Percentiles rank a stretch among this genome's conserved stretches.
phyloP scores from a whole-genome alignment of 2,113 vertebrate genomes.

The Psophia crepitans region DNA sequence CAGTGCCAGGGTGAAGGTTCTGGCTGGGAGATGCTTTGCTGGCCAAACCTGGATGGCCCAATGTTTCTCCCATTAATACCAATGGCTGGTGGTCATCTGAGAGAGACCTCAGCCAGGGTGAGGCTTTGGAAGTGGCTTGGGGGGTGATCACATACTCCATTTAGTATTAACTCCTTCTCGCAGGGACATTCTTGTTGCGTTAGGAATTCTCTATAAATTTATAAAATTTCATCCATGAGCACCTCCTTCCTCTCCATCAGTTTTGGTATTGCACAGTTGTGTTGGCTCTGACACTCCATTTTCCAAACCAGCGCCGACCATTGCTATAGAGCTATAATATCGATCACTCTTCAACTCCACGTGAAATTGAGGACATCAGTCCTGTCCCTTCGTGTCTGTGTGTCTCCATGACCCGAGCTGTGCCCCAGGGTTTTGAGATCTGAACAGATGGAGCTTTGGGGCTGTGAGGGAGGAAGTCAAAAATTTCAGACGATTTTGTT shows the following conservation, averaged over 20 bases:
- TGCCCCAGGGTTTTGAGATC: neutral
- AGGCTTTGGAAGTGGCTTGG: neutral
- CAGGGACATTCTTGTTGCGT: too few species aligned
- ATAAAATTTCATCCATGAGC: fast-evolving
- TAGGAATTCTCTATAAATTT: neutral
- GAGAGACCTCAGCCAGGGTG: neutral
- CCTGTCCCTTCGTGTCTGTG: neutral
- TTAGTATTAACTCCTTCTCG: neutral
- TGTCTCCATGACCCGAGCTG: fast-evolving
- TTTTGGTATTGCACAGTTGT: neutral
- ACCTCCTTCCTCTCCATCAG: fast-evolving
- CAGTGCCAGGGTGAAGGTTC: fast-evolving
- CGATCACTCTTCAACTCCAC: neutral
- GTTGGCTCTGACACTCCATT: neutral
- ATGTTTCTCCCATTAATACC: fast-evolving
- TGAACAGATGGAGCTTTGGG: neutral
- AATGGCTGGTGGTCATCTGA: neutral
- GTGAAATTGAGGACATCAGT: neutral
- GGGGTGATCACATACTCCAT: fast-evolving
- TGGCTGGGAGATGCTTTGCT: neutral
- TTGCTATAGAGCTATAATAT: neutral
- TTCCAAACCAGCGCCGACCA: fast-evolving
- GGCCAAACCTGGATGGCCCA: neutral
- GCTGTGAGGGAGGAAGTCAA: neutral
- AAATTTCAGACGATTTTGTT: neutral